A percentile compares a stretch with the other conserved stretches of the same genome.
These are phyloP conservation scores for Microctenopoma stevenorrisi DNA, from an alignment of 2,797 vertebrate genomes.

Conservation along the genomic window DNA sequence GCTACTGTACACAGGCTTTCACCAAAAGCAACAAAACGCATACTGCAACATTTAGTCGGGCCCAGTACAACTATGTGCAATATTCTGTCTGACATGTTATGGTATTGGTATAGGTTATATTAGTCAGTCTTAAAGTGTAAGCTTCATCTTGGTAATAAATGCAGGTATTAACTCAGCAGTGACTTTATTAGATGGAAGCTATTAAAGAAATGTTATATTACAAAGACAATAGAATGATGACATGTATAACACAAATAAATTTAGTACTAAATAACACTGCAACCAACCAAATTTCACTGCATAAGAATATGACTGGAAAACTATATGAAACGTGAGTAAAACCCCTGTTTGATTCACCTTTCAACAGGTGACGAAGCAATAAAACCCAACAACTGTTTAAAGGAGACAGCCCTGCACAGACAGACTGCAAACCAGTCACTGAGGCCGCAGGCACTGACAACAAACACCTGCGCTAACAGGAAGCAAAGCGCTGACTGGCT, in stretches of 20 bases:
- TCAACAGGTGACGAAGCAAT: slow-evolving; percentile 79
- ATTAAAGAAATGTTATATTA: neutral
- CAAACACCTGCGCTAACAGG: slow-evolving; percentile 29
- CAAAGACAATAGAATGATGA: neutral
- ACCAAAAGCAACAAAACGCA: slow-evolving; percentile 27
- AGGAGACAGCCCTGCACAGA: slow-evolving; percentile 4
- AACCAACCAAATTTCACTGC: neutral
- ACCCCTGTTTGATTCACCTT: slow-evolving; percentile 33
- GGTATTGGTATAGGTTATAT: fast-evolving
- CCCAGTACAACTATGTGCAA: neutral
- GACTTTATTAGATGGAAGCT: neutral
- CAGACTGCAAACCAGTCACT: slow-evolving; percentile 10
- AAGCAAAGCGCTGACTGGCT: neutral
- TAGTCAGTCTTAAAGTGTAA: neutral
- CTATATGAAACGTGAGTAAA: fast-evolving
- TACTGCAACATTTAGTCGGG: slow-evolving; percentile 31
- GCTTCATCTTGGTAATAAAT: neutral
- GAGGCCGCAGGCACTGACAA: slow-evolving; percentile 20
- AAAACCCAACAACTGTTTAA: slow-evolving; percentile 14
- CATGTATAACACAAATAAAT: fast-evolving
- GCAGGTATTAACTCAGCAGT: neutral
- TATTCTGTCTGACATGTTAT: neutral
- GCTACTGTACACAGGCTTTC: slow-evolving; percentile 53
- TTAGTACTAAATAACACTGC: neutral
- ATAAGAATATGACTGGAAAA: fast-evolving